Base-by-base conservation (phyloP, 2,888 invertebrate species). In the Mactromeris polynyma region DNA sequence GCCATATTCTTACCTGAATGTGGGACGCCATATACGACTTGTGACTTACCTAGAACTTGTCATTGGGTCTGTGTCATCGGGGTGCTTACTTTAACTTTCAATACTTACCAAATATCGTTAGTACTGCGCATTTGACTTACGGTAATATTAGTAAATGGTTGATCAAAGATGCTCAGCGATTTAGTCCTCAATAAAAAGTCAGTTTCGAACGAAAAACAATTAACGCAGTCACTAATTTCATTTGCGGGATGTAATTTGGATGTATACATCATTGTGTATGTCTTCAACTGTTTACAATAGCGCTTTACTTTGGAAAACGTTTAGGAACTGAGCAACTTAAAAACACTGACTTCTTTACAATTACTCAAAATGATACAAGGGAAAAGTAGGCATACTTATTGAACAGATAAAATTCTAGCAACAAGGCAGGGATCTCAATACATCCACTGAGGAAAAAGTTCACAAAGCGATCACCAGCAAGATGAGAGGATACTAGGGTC, bases 381-480 rank as follows among this genome's bases (percentile, higher is more conserved):
- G n/a, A n/a, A n/a, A n/a, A 42, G 42, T 42, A 79, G 36, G 58
- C 51, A 42, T 89, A 95, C 94, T 93, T 93, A 82, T 93, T 93
- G 17, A 93, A 88, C 2, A 92, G 82, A 51, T 92, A 84, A 58
- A 85, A 83, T 42, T 93, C 90, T 0, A 89, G 38, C 4, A 92
- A 26, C 26, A 87, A 89, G 0, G 91, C 85, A 0, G 94, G 94
- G 6, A 93, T 64, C 64, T 95, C 95, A 11, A 93, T 93, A 9
- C 92, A 36, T 0, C 93, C 93, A 83, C 92, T 94, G 4, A 95
- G 87, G 79, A 94, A 93, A 86, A 93, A 94, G 79, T 94, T 94
- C 17, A 95, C 83, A 82, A 94, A 95, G 33, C 95, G 86, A 86
- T 95, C 92, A 33, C 95, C 95, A 9, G 94, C 93, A 26, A 95